Evolutionary conservation across 2,797 vertebrate genomes (phyloP), one percentile per base, ranked within the genome.

Genomic region (Pangasius sanitwongsei): DNA sequence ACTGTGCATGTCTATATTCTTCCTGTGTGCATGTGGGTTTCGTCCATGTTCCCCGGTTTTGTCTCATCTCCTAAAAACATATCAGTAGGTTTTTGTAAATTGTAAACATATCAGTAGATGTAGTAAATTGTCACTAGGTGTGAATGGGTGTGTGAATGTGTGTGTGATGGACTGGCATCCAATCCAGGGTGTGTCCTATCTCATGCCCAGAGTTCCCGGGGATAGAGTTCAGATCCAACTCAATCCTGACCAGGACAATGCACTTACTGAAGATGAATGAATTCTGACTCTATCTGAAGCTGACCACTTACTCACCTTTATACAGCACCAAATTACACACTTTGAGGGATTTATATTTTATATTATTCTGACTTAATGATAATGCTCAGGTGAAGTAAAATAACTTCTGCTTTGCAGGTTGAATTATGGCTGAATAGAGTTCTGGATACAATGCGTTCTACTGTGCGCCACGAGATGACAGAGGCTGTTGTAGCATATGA

Each of bases 391-490:
- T 41, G 31, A 55, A 72, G 25, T 12, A 12, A 2, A 69, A 65
- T 59, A 37, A 6, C 87, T n/a, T 88, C 28, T 92, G 18, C 16
- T 90, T 89, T 83, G 84, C 87, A 99, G 98, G 98, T 98, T 37
- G 98, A 99, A 93, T 91, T 93, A 61, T 99, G 99, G 98, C 91
- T 99, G 91, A 98, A 96, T 86, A 94, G 89, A 0, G 95, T 99
- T 3, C 95, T 99, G 86, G 93, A 96, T 84, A 93, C 94, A 86
- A 98, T 99, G 99, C 96, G 97, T 82, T 94, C 96, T 83, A 97
- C 98, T 0, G 97, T 99, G 44, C 96, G 98, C 41, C 96, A 97
- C 0, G 94, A 97, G 93, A 96, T 99, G 97, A 95, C 96, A 0
- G 96, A 97, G 89, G 98, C 96, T 0, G 96, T 99, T 20, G 77